Evolutionary conservation across 2,113 vertebrate genomes (phyloP).

Genomic region (Ammospiza caudacuta): DNA sequence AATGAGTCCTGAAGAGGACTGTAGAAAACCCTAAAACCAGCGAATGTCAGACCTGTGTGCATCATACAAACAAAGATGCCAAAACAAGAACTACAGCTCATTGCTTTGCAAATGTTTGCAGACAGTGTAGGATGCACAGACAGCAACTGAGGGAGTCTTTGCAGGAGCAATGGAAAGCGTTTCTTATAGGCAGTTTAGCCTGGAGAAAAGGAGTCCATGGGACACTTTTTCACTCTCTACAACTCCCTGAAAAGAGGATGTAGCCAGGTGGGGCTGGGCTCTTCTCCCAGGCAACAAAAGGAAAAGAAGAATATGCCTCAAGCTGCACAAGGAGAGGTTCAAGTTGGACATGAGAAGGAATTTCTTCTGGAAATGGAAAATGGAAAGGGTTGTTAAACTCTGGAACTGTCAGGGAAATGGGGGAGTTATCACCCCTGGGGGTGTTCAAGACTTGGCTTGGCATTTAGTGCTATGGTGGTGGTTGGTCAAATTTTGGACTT

Average conservation of each 20-base stretch:
- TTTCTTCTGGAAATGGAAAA: not conserved
- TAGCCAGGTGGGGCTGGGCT: rapidly evolving
- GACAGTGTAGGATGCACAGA: not conserved
- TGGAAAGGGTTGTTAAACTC: not conserved
- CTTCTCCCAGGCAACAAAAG: not conserved
- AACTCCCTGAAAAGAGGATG: not conserved
- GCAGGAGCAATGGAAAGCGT: not conserved
- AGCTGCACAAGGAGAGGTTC: not conserved
- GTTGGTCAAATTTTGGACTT: not conserved
- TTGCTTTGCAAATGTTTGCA: not conserved
- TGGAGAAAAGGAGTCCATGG: not conserved
- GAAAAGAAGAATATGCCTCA: not conserved
- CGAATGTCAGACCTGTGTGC: not conserved
- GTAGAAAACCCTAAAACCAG: not conserved
- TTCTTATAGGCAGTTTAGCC: not conserved
- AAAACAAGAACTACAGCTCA: not conserved
- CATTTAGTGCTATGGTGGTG: too few relatives aligned
- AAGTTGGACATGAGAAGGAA: not conserved
- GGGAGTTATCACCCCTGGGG: too few relatives aligned
- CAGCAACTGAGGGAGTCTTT: not conserved
- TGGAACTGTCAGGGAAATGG: not conserved
- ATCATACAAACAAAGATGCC: not conserved
- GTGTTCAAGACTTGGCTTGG: not conserved
- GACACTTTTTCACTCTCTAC: too few relatives aligned
- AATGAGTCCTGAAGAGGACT: not conserved